Base-by-base conservation (phyloP, 2,888 invertebrate species). In the Chrysolina oricalcia region DNA sequence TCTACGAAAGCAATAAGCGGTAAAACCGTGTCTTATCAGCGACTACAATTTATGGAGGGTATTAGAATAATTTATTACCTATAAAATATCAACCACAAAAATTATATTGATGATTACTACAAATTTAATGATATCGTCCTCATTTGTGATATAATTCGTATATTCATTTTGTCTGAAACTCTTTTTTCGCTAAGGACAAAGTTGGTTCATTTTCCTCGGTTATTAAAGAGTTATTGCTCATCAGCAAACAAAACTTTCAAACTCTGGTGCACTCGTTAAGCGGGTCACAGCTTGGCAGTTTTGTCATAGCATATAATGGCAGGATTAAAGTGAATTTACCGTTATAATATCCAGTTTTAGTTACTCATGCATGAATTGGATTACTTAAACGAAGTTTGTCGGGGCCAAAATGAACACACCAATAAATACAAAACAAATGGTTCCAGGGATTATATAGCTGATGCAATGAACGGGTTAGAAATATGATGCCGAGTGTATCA, bases 281-380 rank as follows among this genome's bases (percentile, higher is more conserved):
- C 19, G 50, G 50, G 50, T 50, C 50, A 50, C 50, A 9, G 50
- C 50, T 50, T 50, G 50, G 50, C 19, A 9, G 17, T 50, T 50
- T 50, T 50, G 50, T 19, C 50, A 50, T 17, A 50, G 43, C 19
- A 50, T 17, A 50, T 17, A 50, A 50, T 50, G 19, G 17, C 9
- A 9, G n/a, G 50, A 50, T 50, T 17, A 50, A 50, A 50, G 15
- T 19, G 3, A 50, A 50, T 17, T 50, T 50, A 10, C 50, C 50
- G 50, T 50, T 17, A 50, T 50, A 17, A 17, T 50, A 17, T 50
- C 50, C 50, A 50, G 50, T 50, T 50, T 50, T 50, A n/a, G 50
- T 19, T 17, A 17, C n/a, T 17, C 3, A 5, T 43, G 43, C 43
- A 43, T 43, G 43, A 43, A 43, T 43, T 3, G 35, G 35, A 43